A percentile compares a stretch with the other conserved stretches of the same genome.
phyloP scores from a whole-genome alignment of 2,888 invertebrate species.

The Lasioglossum figueresi region DNA sequence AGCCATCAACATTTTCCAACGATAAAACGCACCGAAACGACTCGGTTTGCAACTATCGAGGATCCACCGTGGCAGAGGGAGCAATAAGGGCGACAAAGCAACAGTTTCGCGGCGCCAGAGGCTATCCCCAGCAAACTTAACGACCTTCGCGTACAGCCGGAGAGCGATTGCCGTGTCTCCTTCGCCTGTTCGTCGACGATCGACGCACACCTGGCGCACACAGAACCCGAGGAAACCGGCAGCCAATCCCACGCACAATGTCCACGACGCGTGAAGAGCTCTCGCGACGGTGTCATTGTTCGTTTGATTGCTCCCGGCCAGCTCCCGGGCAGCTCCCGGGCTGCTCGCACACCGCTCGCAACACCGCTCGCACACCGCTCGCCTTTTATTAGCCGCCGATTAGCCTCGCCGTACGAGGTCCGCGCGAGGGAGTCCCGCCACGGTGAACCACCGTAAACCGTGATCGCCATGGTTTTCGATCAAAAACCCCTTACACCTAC shows the following conservation, averaged over 20 bases:
- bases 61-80: neutral
- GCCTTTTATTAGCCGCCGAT: constrained; percentile 72
- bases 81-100: constrained; percentile 12
- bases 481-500: constrained; percentile 20
- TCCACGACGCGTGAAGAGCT: constrained; percentile 66
- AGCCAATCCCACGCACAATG: constrained; percentile 72
- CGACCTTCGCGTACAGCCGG: constrained; percentile 53
- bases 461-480: constrained; percentile 34
- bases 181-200: neutral
- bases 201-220: constrained; percentile 60
- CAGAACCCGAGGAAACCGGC: constrained; percentile 24
- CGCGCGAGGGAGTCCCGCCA: constrained; percentile 38
- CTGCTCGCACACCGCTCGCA: constrained; percentile 55
- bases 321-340: constrained; percentile 56
- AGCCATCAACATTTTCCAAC: no score
- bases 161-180: neutral
- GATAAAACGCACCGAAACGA: neutral
- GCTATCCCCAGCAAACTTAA: constrained; percentile 58
- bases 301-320: constrained; percentile 75
- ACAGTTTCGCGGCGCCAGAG: constrained; percentile 46
- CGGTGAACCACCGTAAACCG: constrained; percentile 39
- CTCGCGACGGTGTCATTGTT: constrained; percentile 75
- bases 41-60: neutral
- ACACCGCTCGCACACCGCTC: constrained; percentile 53
- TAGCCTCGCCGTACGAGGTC: constrained; percentile 71